These are phyloP conservation scores for Ophion ventricosus DNA, from an alignment of 2,888 invertebrate genomes.

Conservation along the genomic window DNA sequence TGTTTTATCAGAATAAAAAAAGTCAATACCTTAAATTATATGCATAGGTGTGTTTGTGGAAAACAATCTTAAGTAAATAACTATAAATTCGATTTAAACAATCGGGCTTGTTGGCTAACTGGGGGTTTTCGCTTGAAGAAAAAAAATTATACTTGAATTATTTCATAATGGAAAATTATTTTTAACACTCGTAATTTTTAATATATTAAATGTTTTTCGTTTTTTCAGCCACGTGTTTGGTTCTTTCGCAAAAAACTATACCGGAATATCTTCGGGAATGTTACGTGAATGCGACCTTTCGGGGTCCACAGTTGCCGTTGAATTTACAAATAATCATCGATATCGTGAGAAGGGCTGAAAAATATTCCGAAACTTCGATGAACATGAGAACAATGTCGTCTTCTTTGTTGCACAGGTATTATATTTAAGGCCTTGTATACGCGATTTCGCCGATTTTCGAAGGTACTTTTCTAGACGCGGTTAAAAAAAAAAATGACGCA, in stretches of 20 bases:
- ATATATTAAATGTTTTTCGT: neutral
- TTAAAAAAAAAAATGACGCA: too few species aligned
- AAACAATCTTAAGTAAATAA: neutral
- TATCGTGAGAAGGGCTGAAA: slow-evolving; percentile 87
- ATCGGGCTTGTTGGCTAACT: slow-evolving; percentile 37
- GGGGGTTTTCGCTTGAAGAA: too few species aligned
- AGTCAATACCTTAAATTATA: neutral
- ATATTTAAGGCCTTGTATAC: too few species aligned
- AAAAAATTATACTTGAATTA: too few species aligned
- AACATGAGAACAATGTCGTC: slow-evolving; percentile 85
- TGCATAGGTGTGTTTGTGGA: neutral
- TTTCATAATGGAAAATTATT: too few species aligned
- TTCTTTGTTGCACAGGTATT: slow-evolving; percentile 86
- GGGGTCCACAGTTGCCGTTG: slow-evolving; percentile 84
- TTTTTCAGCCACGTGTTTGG: slow-evolving; percentile 60
- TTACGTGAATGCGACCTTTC: slow-evolving; percentile 85
- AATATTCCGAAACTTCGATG: slow-evolving; percentile 83
- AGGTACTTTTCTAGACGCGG: too few species aligned
- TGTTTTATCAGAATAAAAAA: neutral
- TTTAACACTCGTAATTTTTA: slow-evolving; percentile 41
- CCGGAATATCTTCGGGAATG: slow-evolving; percentile 86
- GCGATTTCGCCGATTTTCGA: too few species aligned
- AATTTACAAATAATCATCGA: slow-evolving; percentile 86
- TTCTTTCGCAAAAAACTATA: slow-evolving; percentile 80
- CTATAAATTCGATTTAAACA: slow-evolving; percentile 58